Evolutionary conservation across 2,797 vertebrate genomes (phyloP).

Genomic region (Sebastes miniatus): DNA sequence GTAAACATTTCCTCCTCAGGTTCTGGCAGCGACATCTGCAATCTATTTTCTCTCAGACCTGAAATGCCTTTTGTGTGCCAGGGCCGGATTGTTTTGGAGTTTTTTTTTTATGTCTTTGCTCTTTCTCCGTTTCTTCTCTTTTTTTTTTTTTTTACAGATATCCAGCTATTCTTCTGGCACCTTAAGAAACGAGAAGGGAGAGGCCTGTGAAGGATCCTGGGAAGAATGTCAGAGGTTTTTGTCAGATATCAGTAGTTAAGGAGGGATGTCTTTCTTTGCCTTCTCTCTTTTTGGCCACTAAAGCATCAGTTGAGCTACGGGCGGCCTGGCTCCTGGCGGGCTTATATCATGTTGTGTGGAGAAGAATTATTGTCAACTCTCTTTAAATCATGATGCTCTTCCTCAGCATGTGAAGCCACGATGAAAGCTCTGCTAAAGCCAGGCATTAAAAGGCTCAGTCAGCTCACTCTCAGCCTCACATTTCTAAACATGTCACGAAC

Average conservation of each 20-base stretch:
- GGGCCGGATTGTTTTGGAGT: constrained; percentile 36
- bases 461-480: neutral
- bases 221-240: constrained; percentile 31
- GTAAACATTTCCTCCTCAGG: constrained; percentile 70
- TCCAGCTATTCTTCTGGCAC: constrained; percentile 40
- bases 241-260: constrained; percentile 34
- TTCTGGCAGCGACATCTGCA: constrained; percentile 65
- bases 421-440: constrained; percentile 36
- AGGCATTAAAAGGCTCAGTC: constrained; percentile 26
- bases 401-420: constrained; percentile 16
- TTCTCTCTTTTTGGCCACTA: constrained; percentile 25
- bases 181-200: constrained; percentile 19
- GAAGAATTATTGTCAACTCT: constrained; percentile 19
- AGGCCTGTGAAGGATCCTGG: constrained; percentile 38
- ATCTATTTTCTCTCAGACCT: constrained; percentile 67
- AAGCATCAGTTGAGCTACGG: constrained; percentile 25
- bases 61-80: constrained; percentile 65
- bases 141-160: constrained; percentile 13
- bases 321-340: constrained; percentile 27
- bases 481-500: constrained; percentile 21
- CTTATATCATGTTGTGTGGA: constrained; percentile 3
- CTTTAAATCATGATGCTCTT: constrained; percentile 42
- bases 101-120: constrained; percentile 2
- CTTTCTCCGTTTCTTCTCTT: constrained; percentile 18
- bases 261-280: constrained; percentile 18